These are phyloP conservation scores for Eupithecia tripunctaria DNA, from an alignment of 2,888 invertebrate species.

Conservation along the genomic window DNA sequence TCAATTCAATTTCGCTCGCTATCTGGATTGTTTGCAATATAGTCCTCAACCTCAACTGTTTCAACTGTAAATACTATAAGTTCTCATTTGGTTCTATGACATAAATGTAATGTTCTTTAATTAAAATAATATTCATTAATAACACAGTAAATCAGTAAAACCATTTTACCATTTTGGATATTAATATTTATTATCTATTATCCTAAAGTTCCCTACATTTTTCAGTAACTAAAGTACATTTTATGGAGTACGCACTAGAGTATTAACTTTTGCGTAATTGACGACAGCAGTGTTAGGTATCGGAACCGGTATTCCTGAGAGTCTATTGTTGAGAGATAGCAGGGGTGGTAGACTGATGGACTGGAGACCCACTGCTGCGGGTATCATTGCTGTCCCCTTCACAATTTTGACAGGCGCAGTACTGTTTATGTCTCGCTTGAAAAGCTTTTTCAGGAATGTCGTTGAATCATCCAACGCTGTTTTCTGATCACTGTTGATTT, in stretches of 20 bases:
- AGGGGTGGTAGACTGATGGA: constrained; percentile 69
- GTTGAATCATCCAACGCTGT: constrained; percentile 14
- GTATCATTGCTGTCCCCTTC: constrained; percentile 64
- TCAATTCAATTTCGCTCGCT: no score
- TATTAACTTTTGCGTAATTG: constrained; percentile 72
- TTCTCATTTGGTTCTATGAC: no score
- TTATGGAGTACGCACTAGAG: constrained; percentile 56
- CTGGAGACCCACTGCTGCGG: constrained; percentile 62
- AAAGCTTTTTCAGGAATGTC: constrained; percentile 43
- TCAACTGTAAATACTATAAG: no score
- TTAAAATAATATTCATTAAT: no score
- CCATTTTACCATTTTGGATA: no score
- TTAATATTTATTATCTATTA: neutral
- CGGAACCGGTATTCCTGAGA: constrained; percentile 71
- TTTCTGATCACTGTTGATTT: constrained; percentile 2
- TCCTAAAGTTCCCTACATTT: neutral
- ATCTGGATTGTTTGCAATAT: no score
- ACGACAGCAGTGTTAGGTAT: constrained; percentile 76
- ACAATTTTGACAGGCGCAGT: constrained; percentile 54
- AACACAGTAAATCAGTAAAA: no score
- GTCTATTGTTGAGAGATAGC: constrained; percentile 65
- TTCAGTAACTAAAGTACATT: neutral
- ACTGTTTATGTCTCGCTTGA: constrained; percentile 49
- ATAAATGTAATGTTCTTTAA: no score
- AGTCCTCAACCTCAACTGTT: no score